Evolutionary conservation across 2,888 invertebrate genomes (phyloP), one percentile per base, ranked within the genome.

Genomic region (Schizotus pectinicornis): DNA sequence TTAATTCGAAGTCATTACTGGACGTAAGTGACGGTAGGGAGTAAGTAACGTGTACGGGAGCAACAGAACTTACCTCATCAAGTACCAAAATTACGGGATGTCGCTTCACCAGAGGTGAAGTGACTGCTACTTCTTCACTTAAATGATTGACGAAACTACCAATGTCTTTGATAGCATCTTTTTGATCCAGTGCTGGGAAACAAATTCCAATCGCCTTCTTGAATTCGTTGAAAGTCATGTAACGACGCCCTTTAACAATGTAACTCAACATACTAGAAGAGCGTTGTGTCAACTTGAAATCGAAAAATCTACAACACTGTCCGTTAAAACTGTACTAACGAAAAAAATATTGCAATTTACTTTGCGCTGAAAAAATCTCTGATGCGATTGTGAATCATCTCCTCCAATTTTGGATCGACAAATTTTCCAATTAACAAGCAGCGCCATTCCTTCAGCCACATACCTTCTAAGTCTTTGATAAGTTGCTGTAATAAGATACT

Each of bases 21-120:
- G n/a, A n/a, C n/a, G n/a, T n/a, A n/a, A n/a, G n/a, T n/a, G n/a
- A n/a, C n/a, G n/a, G n/a, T n/a, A n/a, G n/a, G n/a, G n/a, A n/a
- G n/a, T n/a, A n/a, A n/a, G n/a, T n/a, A n/a, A n/a, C n/a, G n/a
- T n/a, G n/a, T n/a, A n/a, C n/a, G n/a, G n/a, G n/a, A n/a, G n/a
- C n/a, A n/a, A n/a, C n/a, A n/a, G n/a, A n/a, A n/a, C 57, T 67
- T 77, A 88, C 89, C 79, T 89, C 88, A 77, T 89, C 89, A n/a
- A 89, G 77, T 64, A 89, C 85, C 59, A 90, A 76, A 67, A 90
- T 81, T 42, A 89, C 81, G 0, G 88, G 86, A 77, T 86, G 81
- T 45, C 86, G 78, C 58, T 80, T 82, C 0, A 82, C 81, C 43
- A 77, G 76, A 69, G 78, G 80, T 61, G 85, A 67, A 0, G 56